Base-by-base conservation (phyloP, 2,113 vertebrate species). In the Dasyprocta punctata region DNA sequence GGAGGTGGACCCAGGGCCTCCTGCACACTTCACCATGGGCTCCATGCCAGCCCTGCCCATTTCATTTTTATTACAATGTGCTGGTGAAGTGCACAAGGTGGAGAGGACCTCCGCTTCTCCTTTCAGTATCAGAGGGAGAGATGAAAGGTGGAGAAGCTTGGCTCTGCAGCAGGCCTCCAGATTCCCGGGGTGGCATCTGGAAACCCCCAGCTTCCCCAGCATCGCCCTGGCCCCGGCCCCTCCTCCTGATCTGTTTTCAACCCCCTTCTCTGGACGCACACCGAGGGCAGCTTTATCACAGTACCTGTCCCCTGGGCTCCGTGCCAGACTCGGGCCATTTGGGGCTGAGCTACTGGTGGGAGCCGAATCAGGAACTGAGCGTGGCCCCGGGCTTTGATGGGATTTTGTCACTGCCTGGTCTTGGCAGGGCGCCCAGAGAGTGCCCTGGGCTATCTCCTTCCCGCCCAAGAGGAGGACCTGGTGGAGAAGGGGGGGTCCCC, bases 301-400 rank as follows among this genome's bases (percentile, higher is more conserved):
- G 0, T 14, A 73, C 93, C 95, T 77, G 94, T 82, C 81, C 60
- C 82, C 77, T 92, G 7, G 73, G 95, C 94, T 75, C 10, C 0
- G 60, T 63, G 92, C 96, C 92, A 52, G 3, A 78, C 47, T 89
- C 41, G 80, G 95, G 96, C 96, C 94, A 90, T 92, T 96, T 67
- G 47, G 90, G 93, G 92, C 75, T 92, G 3, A 69, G 93, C 93
- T 97, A 83, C 87, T 54, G 92, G 96, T 95, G 81, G 30, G 85
- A 95, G 92, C 54, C 52, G 60, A 84, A 92, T 93, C 69, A 36
- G 95, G 83, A 97, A 92, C 89, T 87, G 20, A 22, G 86, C 90
- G 61, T 63, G 80, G 81, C 56, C 13, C 13, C 13, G 0, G 13
- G 52, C 52, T 54, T 54, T 16, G 52, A 54, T 16, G 52, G 52